Base-by-base conservation (phyloP, 2,797 vertebrate genomes). In the Phylloscopus collybita region DNA sequence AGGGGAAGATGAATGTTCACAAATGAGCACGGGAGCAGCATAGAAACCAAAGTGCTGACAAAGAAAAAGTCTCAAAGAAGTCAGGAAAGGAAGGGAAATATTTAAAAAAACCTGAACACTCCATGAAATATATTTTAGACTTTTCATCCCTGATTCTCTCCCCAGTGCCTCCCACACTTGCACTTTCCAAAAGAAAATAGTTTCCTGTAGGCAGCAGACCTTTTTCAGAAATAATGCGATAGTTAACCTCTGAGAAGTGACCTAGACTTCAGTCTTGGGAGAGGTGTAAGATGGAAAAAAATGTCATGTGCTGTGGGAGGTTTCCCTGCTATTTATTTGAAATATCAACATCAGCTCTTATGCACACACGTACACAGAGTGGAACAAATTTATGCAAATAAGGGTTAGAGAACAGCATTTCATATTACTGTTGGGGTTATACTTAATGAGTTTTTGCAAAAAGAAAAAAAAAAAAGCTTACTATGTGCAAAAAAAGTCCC, bases 11-110 rank as follows among this genome's bases (percentile, higher is more conserved):
- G 15, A 54, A 40, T 47, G 34, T 11, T 80, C 47, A 80, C 27
- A 86, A 82, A 69, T 27, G 17, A 70, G 21, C 23, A 72, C 2
- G 57, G 18, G 62, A 90, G 13, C 27, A 38, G 30, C 20, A 54
- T 7, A 14, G 44, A 93, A 80, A 76, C 8, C 18, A 11, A 90
- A 72, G 11, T 25, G 21, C 34, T 70, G 49, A 45, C 30, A 69
- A 53, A 62, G 20, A 32, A 45, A 59, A 75, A 25, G 17, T 27
- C 16, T 40, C 6, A 36, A 36, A 59, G n/a, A 25, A 59, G 16
- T 8, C 10, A 8, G 3, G 0, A 11, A 78, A 34, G 27, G 22
- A 0, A 49, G 8, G 44, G 47, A 32, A 38, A 2, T 3, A 34
- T 25, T n/a, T 56, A 23, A 10, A 30, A 30, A 15, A 47, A 56